A percentile compares a stretch with the other conserved stretches of the same genome.
Conservation (phyloP, 2,113 vertebrate genomes). For the Taurulus bubalis region DNA sequence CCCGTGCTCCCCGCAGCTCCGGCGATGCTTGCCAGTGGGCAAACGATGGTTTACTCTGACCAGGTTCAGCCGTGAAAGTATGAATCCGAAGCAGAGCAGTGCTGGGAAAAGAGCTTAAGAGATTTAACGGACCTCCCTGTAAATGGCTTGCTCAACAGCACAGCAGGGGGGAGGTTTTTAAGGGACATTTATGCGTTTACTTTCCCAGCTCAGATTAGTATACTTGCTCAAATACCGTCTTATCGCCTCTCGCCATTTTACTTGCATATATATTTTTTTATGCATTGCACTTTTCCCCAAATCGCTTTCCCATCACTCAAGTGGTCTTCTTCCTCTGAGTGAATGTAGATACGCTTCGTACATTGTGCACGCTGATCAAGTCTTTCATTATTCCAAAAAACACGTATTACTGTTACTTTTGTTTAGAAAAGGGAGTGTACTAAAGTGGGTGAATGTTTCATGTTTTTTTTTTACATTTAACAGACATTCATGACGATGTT, state of each 20-base stretch:
- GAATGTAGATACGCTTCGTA: background rate
- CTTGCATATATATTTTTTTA: background rate
- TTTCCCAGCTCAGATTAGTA: constrained; percentile 2
- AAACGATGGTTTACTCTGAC: background rate
- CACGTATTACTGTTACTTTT: background rate
- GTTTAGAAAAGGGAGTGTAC: background rate
- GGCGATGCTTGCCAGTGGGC: background rate
- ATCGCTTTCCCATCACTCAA: background rate
- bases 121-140: constrained; percentile 41
- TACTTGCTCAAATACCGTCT: background rate
- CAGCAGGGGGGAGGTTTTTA: constrained; percentile 16
- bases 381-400: background rate
- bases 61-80: constrained; percentile 2
- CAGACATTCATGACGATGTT: background rate
- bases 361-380: background rate
- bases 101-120: constrained; percentile 48
- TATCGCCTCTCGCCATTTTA: background rate
- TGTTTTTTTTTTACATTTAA: background rate
- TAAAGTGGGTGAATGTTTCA: background rate
- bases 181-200: constrained; percentile 10
- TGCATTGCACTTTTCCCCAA: background rate
- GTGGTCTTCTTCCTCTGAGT: background rate
- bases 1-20: background rate
- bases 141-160: constrained; percentile 33
- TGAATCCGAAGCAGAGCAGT: constrained; percentile 18